Base-by-base conservation (phyloP, 2,797 vertebrate species). In the Etheostoma nigrum region DNA sequence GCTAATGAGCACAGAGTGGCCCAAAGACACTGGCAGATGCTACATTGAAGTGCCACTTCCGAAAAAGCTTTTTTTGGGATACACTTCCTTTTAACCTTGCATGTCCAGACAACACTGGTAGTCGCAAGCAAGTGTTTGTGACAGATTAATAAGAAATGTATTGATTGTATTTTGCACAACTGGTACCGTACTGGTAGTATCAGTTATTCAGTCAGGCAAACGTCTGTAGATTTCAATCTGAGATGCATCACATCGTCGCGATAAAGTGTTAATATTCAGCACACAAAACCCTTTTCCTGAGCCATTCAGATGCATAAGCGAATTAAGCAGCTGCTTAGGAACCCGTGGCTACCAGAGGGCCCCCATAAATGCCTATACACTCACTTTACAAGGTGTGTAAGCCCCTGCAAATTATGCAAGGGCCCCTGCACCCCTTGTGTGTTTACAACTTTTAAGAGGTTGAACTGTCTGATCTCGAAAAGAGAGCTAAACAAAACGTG, bases 21-120 rank as follows among this genome's bases (percentile, higher is more conserved):
- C 59, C 86, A 83, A 79, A 86, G 88, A 90, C 78, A 67, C 51
- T 19, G 62, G 80, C 91, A 91, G 86, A 92, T 89, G 91, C 87
- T 82, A 2, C 61, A 44, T 44, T 68, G 27, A 80, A 30, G 53
- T 60, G n/a, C 48, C 52, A 68, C 52, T 74, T 86, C 72, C 33
- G 2, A 66, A 81, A 82, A 60, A 61, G 19, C 21, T 51, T 25
- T 82, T 79, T 84, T 25, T 48, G 58, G 55, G 53, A 76, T 48
- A 33, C 63, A 66, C 23, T 66, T 78, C 8, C 66, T 70, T 81
- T 83, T 57, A 83, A 79, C 66, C 57, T 63, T 21, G 18, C 14
- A 42, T 33, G 18, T 61, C 67, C 36, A n/a, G 54, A 51, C 47
- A 47, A 45, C 53, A 57, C 52, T 36, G 59, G 25, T 18, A 53